phyloP scores from a whole-genome alignment of 2,888 invertebrate species.

The Drosophila hamatofila region DNA sequence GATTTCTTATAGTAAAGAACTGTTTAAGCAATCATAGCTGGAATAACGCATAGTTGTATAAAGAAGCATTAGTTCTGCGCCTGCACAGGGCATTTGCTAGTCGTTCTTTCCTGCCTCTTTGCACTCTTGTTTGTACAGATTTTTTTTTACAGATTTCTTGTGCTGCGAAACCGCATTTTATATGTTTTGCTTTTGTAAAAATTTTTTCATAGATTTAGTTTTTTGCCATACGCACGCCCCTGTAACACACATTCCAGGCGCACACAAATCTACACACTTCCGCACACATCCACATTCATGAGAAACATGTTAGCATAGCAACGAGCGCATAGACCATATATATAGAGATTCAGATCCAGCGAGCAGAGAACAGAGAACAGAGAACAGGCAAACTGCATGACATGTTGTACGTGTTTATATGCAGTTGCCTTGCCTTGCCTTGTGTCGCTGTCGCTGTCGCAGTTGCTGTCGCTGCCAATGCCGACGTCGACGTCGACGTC shows the following conservation, averaged over 20 bases:
- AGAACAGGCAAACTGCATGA: slow-evolving; percentile 57
- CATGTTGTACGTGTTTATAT: slow-evolving; percentile 74
- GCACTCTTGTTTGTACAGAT: slow-evolving; percentile 46
- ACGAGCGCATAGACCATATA: slow-evolving; percentile 17
- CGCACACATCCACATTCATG: slow-evolving; percentile 11
- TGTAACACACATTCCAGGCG: slow-evolving; percentile 11
- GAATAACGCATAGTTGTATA: too few relatives aligned
- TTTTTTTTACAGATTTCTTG: slow-evolving; percentile 58
- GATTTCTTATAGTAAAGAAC: neutral
- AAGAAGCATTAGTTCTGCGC: too few relatives aligned
- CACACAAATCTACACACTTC: slow-evolving; percentile 18
- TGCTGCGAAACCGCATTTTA: slow-evolving; percentile 71
- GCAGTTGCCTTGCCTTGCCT: slow-evolving; percentile 45
- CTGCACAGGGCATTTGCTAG: neutral
- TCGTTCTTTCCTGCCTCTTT: neutral
- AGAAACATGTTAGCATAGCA: slow-evolving; percentile 44
- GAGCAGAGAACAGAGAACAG: slow-evolving; percentile 23
- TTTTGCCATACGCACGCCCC: slow-evolving; percentile 49
- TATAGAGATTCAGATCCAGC: slow-evolving; percentile 23
- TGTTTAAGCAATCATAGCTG: neutral
- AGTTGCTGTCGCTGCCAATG: slow-evolving; percentile 12
- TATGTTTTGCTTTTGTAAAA: slow-evolving; percentile 70
- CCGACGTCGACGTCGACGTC: neutral
- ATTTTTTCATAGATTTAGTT: slow-evolving; percentile 73
- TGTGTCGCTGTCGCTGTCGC: slow-evolving; percentile 19